Percentiles rank a stretch among this genome's conserved stretches.
Evolutionary conservation across 2,113 vertebrate species (phyloP).

Genomic region (Lepus americanus): DNA sequence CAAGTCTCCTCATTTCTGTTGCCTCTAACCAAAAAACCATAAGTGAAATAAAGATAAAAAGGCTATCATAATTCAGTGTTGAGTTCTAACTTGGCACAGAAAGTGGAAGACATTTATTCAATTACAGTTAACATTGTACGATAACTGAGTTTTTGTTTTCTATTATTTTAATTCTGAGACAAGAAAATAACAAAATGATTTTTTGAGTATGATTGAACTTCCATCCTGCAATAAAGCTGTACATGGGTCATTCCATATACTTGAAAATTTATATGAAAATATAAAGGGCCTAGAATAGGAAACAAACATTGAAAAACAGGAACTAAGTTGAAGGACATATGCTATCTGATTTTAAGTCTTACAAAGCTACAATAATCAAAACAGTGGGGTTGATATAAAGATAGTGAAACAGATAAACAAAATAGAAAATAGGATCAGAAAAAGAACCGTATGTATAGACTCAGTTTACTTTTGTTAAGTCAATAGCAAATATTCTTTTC

Average conservation of each 20-base stretch:
- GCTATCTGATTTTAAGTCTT: not conserved
- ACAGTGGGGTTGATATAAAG: not conserved
- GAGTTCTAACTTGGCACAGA: not conserved
- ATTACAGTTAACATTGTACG: not conserved
- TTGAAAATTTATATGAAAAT: conserved; percentile 12
- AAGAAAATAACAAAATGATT: conserved; percentile 48
- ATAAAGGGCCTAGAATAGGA: not conserved
- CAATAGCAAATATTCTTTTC: not conserved
- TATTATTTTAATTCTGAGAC: conserved; percentile 7
- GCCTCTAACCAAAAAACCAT: not conserved
- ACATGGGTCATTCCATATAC: not conserved
- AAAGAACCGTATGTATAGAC: not conserved
- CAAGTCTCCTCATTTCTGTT: not conserved
- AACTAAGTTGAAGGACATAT: not conserved
- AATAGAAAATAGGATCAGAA: not conserved
- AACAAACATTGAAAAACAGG: conserved; percentile 32
- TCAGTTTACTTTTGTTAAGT: not conserved
- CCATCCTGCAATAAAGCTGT: conserved; percentile 37
- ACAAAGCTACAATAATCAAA: not conserved
- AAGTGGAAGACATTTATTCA: not conserved
- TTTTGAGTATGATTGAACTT: conserved; percentile 27
- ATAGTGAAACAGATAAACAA: not conserved
- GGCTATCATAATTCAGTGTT: conserved; percentile 1
- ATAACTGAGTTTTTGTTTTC: conserved; percentile 16
- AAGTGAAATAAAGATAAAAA: not conserved